Evolutionary conservation across 2,797 vertebrate species (phyloP), one percentile per base, ranked within the genome.

Genomic region (Hoplostethus atlanticus): DNA sequence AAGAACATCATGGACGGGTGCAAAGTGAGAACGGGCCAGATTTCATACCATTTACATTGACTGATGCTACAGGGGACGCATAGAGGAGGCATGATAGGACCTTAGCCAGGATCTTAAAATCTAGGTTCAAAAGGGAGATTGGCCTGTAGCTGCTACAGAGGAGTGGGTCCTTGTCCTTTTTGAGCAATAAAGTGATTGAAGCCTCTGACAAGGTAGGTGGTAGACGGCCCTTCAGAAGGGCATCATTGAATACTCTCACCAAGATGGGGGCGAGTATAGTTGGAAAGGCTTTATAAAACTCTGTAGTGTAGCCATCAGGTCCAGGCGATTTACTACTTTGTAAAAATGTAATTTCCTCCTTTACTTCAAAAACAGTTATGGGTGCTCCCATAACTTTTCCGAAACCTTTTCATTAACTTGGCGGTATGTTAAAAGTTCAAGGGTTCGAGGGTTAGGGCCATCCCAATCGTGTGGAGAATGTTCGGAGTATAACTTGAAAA

Each of bases 301-400:
- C 36, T 4, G 16, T 13, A n/a, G 54, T 57, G 10, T 50, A 68
- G 31, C 66, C 56, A 42, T 66, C 64, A 4, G 52, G 64, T 4
- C 64, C 64, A 55, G 64, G n/a, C 3, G 16, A 68, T 11, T 57
- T 68, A 17, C 16, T 42, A 48, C 42, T 56, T 48, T 68, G 65
- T 36, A 68, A 11, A 17, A 42, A 68, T 34, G 56, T 47, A 13
- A 68, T 68, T 3, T 40, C 28, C 6, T 67, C 28, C 10, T 34
- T 13, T 17, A 68, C 31, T 36, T 57, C 25, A 12, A 13, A 1
- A 11, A 28, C 15, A 5, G 51, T 17, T 31, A 54, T 9, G 38
- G 50, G 51, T 10, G 1, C 25, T n/a, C 63, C 64, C 25, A 56
- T 9, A 6, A 13, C 40, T 0, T 10, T 46, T 11, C 34, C n/a